Conservation (phyloP, 2,113 vertebrate genomes). For the Delphinapterus leucas region DNA sequence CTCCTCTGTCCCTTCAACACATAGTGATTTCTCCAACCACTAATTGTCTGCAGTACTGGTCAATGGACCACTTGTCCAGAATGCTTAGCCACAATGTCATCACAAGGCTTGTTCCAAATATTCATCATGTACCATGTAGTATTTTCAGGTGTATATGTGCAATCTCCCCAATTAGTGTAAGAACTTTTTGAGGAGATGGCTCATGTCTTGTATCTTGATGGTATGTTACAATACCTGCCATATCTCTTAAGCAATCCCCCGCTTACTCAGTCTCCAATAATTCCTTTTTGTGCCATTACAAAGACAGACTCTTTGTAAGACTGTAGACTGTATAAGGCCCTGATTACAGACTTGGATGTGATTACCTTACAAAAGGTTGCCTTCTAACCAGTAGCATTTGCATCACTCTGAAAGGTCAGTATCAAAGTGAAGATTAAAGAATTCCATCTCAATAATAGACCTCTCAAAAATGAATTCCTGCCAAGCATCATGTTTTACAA, state of each 20-base stretch:
- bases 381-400: background rate
- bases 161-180: background rate
- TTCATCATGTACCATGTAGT: background rate
- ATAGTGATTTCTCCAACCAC: background rate
- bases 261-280: background rate
- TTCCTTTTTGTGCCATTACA: background rate
- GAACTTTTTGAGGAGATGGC: background rate
- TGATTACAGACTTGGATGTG: background rate
- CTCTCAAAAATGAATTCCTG: constrained; percentile 17
- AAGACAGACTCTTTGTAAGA: background rate
- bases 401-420: constrained; percentile 9
- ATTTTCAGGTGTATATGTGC: background rate
- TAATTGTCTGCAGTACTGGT: background rate
- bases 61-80: background rate
- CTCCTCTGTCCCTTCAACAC: background rate
- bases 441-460: constrained; percentile 30
- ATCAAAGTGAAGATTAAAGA: constrained; percentile 26
- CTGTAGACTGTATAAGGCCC: background rate
- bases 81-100: background rate
- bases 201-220: background rate
- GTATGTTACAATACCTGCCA: background rate
- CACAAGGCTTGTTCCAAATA: background rate
- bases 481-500: constrained; percentile 9
- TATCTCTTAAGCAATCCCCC: background rate
- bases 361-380: background rate